Conservation (phyloP, 2,888 invertebrate genomes). For the Enchytraeus crypticus region DNA sequence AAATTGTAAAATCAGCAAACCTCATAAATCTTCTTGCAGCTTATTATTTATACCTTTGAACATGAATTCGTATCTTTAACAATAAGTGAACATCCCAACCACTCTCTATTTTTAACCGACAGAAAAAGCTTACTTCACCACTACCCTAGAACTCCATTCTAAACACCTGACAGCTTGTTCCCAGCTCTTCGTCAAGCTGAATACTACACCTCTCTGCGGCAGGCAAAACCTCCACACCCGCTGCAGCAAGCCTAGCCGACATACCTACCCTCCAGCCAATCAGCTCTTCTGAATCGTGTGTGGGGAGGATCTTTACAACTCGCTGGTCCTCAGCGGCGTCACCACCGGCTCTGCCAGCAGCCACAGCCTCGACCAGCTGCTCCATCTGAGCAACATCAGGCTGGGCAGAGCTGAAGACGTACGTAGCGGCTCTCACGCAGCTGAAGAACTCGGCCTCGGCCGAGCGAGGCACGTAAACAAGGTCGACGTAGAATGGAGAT, state of each 20-base stretch:
- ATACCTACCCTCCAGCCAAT: not conserved
- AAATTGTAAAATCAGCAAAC: no score
- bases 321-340: not conserved
- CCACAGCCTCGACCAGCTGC: not conserved
- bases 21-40: no score
- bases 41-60: no score
- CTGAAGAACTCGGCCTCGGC: not conserved
- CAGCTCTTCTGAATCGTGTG: not conserved
- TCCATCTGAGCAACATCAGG: not conserved
- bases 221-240: not conserved
- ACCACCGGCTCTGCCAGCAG: not conserved
- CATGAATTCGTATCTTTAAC: no score
- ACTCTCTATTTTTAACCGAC: no score
- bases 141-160: not conserved
- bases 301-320: not conserved
- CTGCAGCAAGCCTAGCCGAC: not conserved
- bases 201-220: not conserved
- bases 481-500: not conserved
- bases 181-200: not conserved
- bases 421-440: not conserved
- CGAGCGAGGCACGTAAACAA: not conserved
- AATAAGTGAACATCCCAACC: no score
- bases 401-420: not conserved
- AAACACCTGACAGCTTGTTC: not conserved
- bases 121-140: no score